Evolutionary conservation across 2,888 invertebrate species (phyloP), one percentile per base, ranked within the genome.

Genomic region (Lithodes maja): DNA sequence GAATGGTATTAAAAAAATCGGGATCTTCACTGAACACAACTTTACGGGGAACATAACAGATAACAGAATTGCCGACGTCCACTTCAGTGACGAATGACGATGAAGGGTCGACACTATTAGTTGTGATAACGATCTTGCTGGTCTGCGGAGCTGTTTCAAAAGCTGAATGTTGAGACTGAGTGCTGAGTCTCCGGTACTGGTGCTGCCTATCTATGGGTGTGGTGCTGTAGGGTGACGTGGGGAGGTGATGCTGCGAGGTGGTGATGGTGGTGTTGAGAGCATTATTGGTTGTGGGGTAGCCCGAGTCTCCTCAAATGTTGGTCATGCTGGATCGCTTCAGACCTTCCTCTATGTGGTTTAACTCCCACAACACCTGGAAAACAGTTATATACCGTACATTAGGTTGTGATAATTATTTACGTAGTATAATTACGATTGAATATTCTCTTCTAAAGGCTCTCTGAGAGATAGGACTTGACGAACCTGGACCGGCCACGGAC

Each of bases 21-120:
- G 88, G 85, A 52, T 82, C 69, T 81, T 89, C 88, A 81, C 85
- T 85, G 81, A 89, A 89, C 85, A 89, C 88, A 89, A 89, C 85
- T 85, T 89, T 89, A 85, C 81, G 88, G 52, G 88, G 88, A 84
- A 89, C 85, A 81, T 89, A 89, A 85, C 85, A 89, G 81, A 89
- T 85, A 74, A 89, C 81, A 50, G 88, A 81, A 71, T 89, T 85
- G 75, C 88, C 88, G 75, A 89, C 88, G 77, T 89, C 88, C 88
- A 89, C 88, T 89, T 89, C 88, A 53, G 85, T 89, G 53, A 85
- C 85, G 77, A 85, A 89, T 53, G 88, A 89, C 71, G 74, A 75
- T 68, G 80, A 84, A 74, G 88, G 85, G 83, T 89, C 84, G 61
- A 81, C 53, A 82, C 81, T 74, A 69, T 89, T 89, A 78, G 88